Conservation (phyloP, 2,113 vertebrate species). For the Dasyornis broadbenti region DNA sequence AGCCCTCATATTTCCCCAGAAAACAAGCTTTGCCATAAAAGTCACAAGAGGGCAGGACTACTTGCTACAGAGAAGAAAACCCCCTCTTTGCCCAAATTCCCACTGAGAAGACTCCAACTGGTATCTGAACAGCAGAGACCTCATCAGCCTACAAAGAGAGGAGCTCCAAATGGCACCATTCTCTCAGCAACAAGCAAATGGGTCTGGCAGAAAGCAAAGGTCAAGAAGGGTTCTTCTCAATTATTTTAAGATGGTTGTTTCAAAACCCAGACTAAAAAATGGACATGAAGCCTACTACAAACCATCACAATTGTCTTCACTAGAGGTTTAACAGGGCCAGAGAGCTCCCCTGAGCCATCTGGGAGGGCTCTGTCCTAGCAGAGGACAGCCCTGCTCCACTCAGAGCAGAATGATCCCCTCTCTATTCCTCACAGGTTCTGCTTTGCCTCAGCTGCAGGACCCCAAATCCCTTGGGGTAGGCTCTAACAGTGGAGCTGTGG, state of each 20-base stretch:
- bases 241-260: background rate
- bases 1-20: slow-evolving; percentile 12
- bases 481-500: background rate
- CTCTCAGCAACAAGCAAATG: background rate
- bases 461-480: background rate
- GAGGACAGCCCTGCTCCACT: background rate
- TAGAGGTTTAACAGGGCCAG: background rate
- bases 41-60: background rate
- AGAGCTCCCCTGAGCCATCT: fast-evolving
- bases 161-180: background rate
- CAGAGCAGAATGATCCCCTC: background rate
- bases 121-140: background rate
- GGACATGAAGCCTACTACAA: background rate
- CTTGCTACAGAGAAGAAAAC: background rate
- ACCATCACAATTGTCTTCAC: background rate
- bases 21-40: background rate
- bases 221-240: background rate
- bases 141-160: background rate
- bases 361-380: background rate
- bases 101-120: background rate
- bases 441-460: background rate
- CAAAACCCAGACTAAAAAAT: background rate
- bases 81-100: background rate
- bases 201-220: background rate
- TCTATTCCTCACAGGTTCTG: background rate